Evolutionary conservation across 1,140 invertebrate species (phyloP), one percentile per base, ranked within the genome.

Genomic region (Trichogramma pretiosum): DNA sequence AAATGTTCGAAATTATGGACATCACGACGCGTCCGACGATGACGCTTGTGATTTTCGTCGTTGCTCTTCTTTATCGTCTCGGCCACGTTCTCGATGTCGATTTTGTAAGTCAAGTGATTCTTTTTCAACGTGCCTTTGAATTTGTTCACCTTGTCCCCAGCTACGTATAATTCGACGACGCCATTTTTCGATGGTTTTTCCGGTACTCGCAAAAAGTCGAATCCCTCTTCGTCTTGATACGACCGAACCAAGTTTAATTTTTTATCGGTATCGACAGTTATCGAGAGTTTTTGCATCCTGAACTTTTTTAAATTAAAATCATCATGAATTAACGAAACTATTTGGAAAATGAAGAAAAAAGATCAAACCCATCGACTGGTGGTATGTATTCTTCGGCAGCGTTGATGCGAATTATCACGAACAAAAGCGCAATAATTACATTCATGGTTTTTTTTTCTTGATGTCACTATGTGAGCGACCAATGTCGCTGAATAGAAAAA

Each of bases 201-300:
- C 3, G 46, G 26, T 9, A 33, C 11, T 11, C 5, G 34, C 9
- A 57, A 2, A 16, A 58, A 53, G 33, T 58, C 55, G 28, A 52
- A 56, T 8, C 50, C 50, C 1, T n/a, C 13, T 0, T 14, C 9
- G 2, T 34, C 42, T 5, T 47, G 9, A 14, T 33, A 50, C n/a
- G 23, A 13, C 5, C 19, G 39, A 5, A 58, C 32, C 1, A 46
- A 13, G 0, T 4, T 10, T 2, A 53, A 8, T 16, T 59, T 44
- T 9, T 49, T 28, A 0, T 47, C 30, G 0, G 37, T 53, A 2
- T 52, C 28, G 23, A 46, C 54, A 0, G 14, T 42, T 22, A 58
- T 32, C 7, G 11, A 33, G 1, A 56, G 34, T 1, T 35, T 33
- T 19, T 59, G 54, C 54, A 57, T 57, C 3, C 58, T 59, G n/a